phyloP scores from a whole-genome alignment of 1,140 invertebrate species.

The Ooceraea biroi region DNA sequence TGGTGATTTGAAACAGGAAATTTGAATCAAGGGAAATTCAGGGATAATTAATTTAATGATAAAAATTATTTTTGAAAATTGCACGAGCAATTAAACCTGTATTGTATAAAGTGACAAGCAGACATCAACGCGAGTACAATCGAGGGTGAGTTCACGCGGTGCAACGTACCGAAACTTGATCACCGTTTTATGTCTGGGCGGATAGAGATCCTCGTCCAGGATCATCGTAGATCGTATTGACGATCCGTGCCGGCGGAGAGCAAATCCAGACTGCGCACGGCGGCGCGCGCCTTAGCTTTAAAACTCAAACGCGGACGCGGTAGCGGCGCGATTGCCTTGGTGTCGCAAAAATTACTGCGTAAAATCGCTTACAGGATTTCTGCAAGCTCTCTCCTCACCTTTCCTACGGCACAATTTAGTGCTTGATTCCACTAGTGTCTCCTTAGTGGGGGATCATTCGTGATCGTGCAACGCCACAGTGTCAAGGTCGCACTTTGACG shows the following conservation, averaged over 20 bases:
- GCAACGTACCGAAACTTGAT: slow-evolving; percentile 79
- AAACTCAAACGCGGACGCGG: slow-evolving; percentile 9
- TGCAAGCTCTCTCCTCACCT: slow-evolving; percentile 70
- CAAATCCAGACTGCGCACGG: background rate
- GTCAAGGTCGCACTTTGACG: slow-evolving; percentile 65
- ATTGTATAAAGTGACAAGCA: background rate
- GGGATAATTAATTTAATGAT: background rate
- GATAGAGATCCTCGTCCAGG: slow-evolving; percentile 80
- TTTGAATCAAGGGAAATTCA: background rate
- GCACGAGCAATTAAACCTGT: background rate
- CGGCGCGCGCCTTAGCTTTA: background rate
- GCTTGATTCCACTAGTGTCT: slow-evolving; percentile 21
- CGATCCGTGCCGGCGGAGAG: background rate
- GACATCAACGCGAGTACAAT: background rate
- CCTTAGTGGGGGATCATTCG: slow-evolving; percentile 42
- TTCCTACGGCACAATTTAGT: slow-evolving; percentile 62
- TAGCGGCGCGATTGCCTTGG: slow-evolving; percentile 57
- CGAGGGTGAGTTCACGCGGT: background rate
- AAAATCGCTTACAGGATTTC: slow-evolving; percentile 66
- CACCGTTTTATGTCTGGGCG: slow-evolving; percentile 80
- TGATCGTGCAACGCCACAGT: slow-evolving; percentile 49
- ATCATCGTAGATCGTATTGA: slow-evolving; percentile 65
- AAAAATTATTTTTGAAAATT: background rate
- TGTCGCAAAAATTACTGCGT: slow-evolving; percentile 83
- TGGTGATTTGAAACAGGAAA: background rate